phyloP scores from a whole-genome alignment of 2,888 invertebrate species.

The Mythimna vitellina region DNA sequence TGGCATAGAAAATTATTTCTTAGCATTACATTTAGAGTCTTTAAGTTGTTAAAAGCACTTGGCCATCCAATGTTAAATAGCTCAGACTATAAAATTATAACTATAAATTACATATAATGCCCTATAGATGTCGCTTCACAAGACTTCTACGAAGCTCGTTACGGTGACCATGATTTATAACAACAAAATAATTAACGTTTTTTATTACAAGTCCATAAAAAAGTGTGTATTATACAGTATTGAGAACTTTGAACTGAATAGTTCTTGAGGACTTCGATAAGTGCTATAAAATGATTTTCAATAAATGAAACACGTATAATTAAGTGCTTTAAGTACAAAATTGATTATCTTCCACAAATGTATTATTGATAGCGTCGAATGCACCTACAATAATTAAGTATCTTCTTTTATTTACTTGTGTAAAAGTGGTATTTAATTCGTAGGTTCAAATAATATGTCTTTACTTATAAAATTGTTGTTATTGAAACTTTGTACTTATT shows the following conservation, averaged over 20 bases:
- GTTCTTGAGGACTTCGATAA: constrained; percentile 21
- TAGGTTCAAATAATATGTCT: no score
- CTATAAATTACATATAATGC: constrained; percentile 17
- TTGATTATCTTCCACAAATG: not conserved
- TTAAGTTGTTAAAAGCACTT: not conserved
- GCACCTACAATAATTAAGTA: no score
- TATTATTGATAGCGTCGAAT: not conserved
- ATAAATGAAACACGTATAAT: not conserved
- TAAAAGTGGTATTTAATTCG: no score
- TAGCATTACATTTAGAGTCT: not conserved
- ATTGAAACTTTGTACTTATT: no score
- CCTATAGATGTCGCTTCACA: constrained; percentile 36
- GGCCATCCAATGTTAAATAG: not conserved
- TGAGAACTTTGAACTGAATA: constrained; percentile 15
- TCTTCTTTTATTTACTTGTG: no score
- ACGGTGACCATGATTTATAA: constrained; percentile 69
- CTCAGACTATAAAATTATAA: constrained; percentile 26
- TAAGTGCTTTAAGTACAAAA: not conserved
- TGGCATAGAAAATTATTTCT: not conserved
- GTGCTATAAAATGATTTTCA: constrained; percentile 8
- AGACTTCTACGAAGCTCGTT: constrained; percentile 38
- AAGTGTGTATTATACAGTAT: constrained; percentile 27
- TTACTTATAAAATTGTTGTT: no score
- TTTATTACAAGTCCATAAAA: constrained; percentile 71
- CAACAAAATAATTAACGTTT: constrained; percentile 68